phyloP scores from a whole-genome alignment of 2,797 vertebrate genomes.

The Gadopsis bispinosus region DNA sequence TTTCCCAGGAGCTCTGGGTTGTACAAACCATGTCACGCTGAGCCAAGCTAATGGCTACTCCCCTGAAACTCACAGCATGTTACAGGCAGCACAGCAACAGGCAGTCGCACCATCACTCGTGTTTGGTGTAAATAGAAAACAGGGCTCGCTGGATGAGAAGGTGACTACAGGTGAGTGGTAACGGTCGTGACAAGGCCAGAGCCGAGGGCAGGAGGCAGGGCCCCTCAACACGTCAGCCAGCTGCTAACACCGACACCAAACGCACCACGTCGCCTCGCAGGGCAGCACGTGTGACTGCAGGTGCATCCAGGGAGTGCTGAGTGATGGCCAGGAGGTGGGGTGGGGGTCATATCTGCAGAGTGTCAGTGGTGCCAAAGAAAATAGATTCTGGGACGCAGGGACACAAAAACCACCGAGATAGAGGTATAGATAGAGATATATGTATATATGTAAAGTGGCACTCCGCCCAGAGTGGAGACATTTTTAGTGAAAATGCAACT shows the following conservation, averaged over 20 bases:
- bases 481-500: neutral
- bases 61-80: slow-evolving; percentile 39
- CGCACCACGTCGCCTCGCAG: slow-evolving; percentile 28
- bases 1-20: slow-evolving; percentile 6
- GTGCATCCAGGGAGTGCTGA: slow-evolving; percentile 50
- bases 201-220: slow-evolving; percentile 33
- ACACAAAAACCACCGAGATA: neutral
- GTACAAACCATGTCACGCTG: slow-evolving; percentile 18
- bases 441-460: too few species aligned
- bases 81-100: slow-evolving; percentile 37
- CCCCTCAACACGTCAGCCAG: slow-evolving; percentile 24
- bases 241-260: slow-evolving; percentile 53
- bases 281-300: slow-evolving; percentile 57
- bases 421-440: neutral
- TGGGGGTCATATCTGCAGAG: slow-evolving; percentile 12
- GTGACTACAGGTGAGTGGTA: slow-evolving; percentile 50
- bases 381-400: neutral
- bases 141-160: slow-evolving; percentile 32
- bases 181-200: slow-evolving; percentile 39
- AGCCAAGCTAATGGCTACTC: slow-evolving; percentile 14
- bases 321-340: slow-evolving; percentile 51
- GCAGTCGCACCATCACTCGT: slow-evolving; percentile 52
- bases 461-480: neutral
- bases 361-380: slow-evolving; percentile 14
- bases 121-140: slow-evolving; percentile 20